Evolutionary conservation across 30 jellyfish, hydroid and myxozoan species (phyloP), one percentile per base, ranked within the genome.

Genomic region (Nemopilema nomurai): DNA sequence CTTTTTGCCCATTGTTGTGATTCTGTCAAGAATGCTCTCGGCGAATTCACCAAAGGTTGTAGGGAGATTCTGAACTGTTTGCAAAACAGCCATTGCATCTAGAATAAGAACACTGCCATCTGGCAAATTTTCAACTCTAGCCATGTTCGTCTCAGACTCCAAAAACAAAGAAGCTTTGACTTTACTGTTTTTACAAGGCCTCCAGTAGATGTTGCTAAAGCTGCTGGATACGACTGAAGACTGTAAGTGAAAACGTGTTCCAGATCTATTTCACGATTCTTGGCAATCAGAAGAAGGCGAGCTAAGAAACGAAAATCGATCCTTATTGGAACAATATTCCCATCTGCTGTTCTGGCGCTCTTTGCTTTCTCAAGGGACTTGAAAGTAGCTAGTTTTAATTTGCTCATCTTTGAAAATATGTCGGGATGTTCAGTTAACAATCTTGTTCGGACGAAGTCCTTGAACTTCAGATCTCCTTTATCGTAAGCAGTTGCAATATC

Each of bases 71-170:
- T 41, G 16, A 49, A 76, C 9, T 50, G 88, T 74, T 67, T 85
- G 94, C 80, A 85, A 24, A 24, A 85, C 32, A 0, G 83, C 94
- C 94, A 85, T 85, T 24, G 78, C 94, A 74, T 73, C 84, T 30
- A 85, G 26, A 69, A 84, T 32, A 21, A 84, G 29, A 28, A 87
- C 93, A 19, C 78, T 33, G 25, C 41, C 49, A 8, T 8, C 69
- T 18, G 69, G 71, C 20, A 33, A 8, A 6, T 1, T 16, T 30
- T 52, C 75, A 26, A 71, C 84, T 20, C 22, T 6, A 0, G 69
- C 79, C 51, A 33, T 33, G 0, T 26, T 30, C 51, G 50, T 32
- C 17, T 32, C 24, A 21, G 24, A 7, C 27, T 41, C 87, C 3
- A 83, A 1, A 27, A 30, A 51, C 73, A 86, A 64, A 83, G 22